phyloP scores from a whole-genome alignment of 2,888 invertebrate genomes.

The Caenorhabditis panamensis region DNA sequence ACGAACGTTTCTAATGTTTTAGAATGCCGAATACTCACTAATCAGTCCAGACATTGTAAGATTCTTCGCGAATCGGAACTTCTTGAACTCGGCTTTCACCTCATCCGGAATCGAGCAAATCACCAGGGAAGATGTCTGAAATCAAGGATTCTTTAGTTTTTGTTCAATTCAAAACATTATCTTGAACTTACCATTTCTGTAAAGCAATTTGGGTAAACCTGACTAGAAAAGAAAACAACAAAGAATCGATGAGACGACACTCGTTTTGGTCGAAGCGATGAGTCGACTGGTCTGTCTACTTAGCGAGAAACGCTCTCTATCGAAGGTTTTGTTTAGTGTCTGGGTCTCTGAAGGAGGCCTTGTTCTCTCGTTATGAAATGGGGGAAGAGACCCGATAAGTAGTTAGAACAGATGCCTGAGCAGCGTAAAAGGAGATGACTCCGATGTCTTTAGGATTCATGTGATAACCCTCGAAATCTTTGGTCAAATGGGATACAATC shows the following conservation, averaged over 20 bases:
- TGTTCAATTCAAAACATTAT: too few relatives aligned
- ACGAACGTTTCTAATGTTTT: not conserved
- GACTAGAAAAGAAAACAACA: not conserved
- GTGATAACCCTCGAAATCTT: not conserved
- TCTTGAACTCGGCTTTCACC: conserved; percentile 70
- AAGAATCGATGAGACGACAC: not conserved
- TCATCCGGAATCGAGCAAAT: conserved; percentile 77
- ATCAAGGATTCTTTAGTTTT: not conserved
- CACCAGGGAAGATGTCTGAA: conserved; percentile 56
- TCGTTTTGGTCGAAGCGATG: too few relatives aligned
- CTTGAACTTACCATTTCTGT: not conserved
- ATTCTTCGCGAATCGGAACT: conserved; percentile 77
- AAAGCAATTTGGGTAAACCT: not conserved
- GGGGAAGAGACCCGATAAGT: too few relatives aligned
- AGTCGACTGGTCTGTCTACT: conserved; percentile 29
- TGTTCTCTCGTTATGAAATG: too few relatives aligned
- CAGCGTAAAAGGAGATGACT: conserved; percentile 30
- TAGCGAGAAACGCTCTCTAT: too few relatives aligned
- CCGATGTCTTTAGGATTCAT: conserved; percentile 14
- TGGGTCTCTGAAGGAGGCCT: too few relatives aligned
- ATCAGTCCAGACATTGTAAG: conserved; percentile 73
- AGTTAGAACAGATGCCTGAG: conserved; percentile 17
- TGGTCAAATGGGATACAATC: not conserved
- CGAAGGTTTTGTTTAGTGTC: too few relatives aligned
- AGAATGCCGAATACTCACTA: conserved; percentile 55